These are phyloP conservation scores for Coregonus suidteri DNA, from an alignment of 2,797 vertebrate species.

Conservation along the genomic window DNA sequence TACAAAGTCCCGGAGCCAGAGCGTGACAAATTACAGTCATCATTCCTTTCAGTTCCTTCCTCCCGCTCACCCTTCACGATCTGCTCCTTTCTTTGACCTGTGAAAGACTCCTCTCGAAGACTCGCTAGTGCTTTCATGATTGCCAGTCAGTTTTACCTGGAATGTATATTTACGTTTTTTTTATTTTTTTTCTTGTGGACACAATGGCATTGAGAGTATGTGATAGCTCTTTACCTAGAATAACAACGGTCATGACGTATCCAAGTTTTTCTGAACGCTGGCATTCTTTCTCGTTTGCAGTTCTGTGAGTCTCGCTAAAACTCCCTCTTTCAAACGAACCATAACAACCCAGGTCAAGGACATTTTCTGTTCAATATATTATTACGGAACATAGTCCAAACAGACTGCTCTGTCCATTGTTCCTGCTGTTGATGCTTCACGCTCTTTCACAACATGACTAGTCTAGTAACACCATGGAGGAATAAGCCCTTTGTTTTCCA, in stretches of 20 bases:
- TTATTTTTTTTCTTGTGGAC: slow-evolving; percentile 30
- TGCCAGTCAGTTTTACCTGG: slow-evolving; percentile 64
- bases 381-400: slow-evolving; percentile 41
- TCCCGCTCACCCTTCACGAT: not conserved
- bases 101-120: slow-evolving; percentile 32
- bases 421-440: slow-evolving; percentile 22
- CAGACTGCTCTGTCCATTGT: not conserved
- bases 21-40: no score
- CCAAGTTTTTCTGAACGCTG: not conserved
- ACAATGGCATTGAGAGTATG: slow-evolving; percentile 10
- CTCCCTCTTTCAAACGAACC: not conserved
- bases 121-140: slow-evolving; percentile 59
- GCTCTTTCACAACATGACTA: slow-evolving; percentile 40
- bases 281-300: not conserved
- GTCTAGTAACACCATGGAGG: slow-evolving; percentile 30
- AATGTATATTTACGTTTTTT: slow-evolving; percentile 62
- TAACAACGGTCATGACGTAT: not conserved
- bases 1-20: no score
- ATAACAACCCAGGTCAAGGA: not conserved
- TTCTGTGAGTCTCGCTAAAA: not conserved
- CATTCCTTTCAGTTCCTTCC: no score
- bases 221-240: not conserved
- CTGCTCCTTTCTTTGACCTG: slow-evolving; percentile 27
- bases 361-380: slow-evolving; percentile 5
- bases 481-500: slow-evolving; percentile 42